These are phyloP conservation scores for Empidonax traillii DNA, from an alignment of 2,113 vertebrate species.

Conservation along the genomic window DNA sequence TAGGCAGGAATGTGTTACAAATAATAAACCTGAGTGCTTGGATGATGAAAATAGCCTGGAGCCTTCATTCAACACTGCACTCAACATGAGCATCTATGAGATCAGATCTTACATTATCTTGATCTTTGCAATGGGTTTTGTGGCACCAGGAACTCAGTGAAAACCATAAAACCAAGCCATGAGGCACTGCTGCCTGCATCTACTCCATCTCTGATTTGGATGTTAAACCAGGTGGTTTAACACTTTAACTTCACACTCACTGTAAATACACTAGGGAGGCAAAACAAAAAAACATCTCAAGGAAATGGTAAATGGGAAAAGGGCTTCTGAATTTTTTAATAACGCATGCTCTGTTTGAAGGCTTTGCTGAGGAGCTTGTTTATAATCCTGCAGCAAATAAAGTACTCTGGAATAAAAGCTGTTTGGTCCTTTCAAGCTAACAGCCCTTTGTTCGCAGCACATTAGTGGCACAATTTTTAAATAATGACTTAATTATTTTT, in stretches of 20 bases:
- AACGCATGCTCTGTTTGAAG: conserved; percentile 7
- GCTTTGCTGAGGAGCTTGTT: conserved; percentile 49
- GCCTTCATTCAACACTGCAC: conserved; percentile 7
- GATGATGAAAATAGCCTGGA: conserved; percentile 39
- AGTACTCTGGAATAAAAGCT: conserved; percentile 62
- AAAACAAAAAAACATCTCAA: neutral
- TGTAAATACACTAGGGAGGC: neutral
- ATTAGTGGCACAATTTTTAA: conserved; percentile 72
- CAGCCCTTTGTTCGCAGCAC: conserved; percentile 50
- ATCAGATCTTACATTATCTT: conserved; percentile 1
- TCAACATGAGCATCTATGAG: neutral
- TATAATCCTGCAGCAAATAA: conserved; percentile 64
- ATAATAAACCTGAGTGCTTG: neutral
- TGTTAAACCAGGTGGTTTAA: neutral
- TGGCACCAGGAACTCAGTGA: neutral
- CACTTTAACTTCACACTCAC: neutral
- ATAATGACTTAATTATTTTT: conserved; percentile 67
- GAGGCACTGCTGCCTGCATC: neutral
- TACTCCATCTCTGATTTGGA: neutral
- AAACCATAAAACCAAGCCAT: neutral
- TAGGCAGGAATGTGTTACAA: conserved; percentile 11
- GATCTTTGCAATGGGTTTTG: neutral
- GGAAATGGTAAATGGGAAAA: neutral
- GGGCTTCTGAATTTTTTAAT: neutral
- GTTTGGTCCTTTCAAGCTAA: conserved; percentile 64